Evolutionary conservation across 1,140 invertebrate species (phyloP).

Genomic region (Panagrolaimus sp.): DNA sequence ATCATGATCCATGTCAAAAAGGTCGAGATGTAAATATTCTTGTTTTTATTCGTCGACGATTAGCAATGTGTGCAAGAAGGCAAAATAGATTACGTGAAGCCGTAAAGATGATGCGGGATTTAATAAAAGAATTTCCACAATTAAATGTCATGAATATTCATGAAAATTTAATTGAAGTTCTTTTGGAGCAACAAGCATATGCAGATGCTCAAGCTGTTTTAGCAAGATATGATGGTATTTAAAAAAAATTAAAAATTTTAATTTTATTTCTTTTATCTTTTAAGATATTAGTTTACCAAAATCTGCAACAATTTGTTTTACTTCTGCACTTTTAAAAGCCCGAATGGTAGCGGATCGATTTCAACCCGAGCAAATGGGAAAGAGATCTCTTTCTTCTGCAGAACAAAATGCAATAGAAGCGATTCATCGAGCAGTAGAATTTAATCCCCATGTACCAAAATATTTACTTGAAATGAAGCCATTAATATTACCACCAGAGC

Average conservation of each 20-base stretch:
- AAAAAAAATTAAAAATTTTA: constrained; percentile 25
- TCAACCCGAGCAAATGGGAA: constrained; percentile 79
- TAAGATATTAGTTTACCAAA: constrained; percentile 84
- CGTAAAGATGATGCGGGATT: constrained; percentile 91
- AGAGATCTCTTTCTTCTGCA: constrained; percentile 76
- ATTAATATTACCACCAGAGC: constrained; percentile 88
- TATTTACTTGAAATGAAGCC: constrained; percentile 94
- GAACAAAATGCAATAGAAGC: constrained; percentile 93
- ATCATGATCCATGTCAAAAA: constrained; percentile 44
- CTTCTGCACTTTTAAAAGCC: constrained; percentile 85
- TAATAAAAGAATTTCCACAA: constrained; percentile 89
- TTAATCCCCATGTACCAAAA: constrained; percentile 96
- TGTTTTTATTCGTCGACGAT: constrained; percentile 83
- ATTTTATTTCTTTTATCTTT: constrained; percentile 32
- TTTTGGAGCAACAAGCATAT: constrained; percentile 91
- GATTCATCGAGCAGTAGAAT: constrained; percentile 92
- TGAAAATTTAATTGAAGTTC: constrained; percentile 91
- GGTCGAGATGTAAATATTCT: constrained; percentile 86
- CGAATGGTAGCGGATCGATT: constrained; percentile 79
- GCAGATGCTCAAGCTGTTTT: constrained; percentile 91
- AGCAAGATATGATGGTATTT: constrained; percentile 79
- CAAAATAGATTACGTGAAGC: constrained; percentile 87
- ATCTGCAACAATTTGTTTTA: constrained; percentile 94
- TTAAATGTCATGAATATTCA: constrained; percentile 92
- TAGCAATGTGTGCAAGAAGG: constrained; percentile 93